Evolutionary conservation across 1,140 invertebrate genomes (phyloP).

Genomic region (Euwallacea fornicatus): DNA sequence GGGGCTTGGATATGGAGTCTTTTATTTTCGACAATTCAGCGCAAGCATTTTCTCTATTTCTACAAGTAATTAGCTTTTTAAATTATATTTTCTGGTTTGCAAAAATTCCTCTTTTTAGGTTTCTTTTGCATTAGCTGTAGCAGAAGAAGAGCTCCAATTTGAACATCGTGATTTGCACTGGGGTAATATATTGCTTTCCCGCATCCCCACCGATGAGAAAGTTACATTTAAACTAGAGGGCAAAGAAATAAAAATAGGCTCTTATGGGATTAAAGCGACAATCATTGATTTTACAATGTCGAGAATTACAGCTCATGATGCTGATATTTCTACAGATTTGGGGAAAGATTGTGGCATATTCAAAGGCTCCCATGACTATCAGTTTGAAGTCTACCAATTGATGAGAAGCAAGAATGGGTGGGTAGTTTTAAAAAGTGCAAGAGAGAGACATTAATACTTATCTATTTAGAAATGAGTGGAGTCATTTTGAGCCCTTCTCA

Average conservation of each 20-base stretch:
- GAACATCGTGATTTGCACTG: conserved; percentile 94
- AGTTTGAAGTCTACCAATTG: conserved; percentile 90
- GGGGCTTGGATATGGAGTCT: conserved; percentile 77
- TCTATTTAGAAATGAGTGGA: conserved; percentile 79
- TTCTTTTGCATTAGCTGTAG: conserved; percentile 76
- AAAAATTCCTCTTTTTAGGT: conserved; percentile 57
- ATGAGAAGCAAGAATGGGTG: conserved; percentile 76
- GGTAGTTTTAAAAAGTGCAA: conserved; percentile 42
- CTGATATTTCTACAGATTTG: conserved; percentile 78
- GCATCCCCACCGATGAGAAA: conserved; percentile 24
- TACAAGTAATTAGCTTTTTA: conserved; percentile 62
- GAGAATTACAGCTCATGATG: conserved; percentile 67
- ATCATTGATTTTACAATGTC: conserved; percentile 95
- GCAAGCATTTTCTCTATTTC: conserved; percentile 67
- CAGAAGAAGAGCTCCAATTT: conserved; percentile 79
- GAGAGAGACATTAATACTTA: conserved; percentile 34
- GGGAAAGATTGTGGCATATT: conserved; percentile 79
- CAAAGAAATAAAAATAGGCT: conserved; percentile 53
- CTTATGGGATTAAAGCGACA: conserved; percentile 63
- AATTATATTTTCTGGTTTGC: conserved; percentile 11
- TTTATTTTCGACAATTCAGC: conserved; percentile 72
- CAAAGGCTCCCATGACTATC: conserved; percentile 80
- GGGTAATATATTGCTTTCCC: conserved; percentile 79
- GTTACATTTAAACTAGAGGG: conserved; percentile 48
- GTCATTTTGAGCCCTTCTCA: conserved; percentile 74